Evolutionary conservation across 2,888 invertebrate genomes (phyloP).

Genomic region (Papilio elwesi): DNA sequence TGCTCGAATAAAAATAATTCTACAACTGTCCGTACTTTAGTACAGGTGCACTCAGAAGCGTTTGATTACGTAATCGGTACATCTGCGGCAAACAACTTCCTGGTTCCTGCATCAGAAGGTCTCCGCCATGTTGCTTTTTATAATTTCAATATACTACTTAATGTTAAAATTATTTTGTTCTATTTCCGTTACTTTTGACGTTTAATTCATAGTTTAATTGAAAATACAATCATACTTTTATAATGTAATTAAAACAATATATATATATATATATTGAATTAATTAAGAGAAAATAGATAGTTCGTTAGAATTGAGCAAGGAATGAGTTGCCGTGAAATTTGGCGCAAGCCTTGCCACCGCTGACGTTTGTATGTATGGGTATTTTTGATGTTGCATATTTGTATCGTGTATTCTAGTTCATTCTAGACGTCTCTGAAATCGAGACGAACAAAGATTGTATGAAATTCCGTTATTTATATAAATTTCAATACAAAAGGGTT

Average conservation of each 20-base stretch:
- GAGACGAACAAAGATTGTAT: too few species aligned
- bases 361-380: conserved; percentile 16
- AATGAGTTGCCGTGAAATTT: neutral
- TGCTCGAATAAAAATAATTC: too few species aligned
- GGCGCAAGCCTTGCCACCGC: neutral
- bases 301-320: neutral
- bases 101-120: neutral
- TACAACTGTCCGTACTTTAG: too few species aligned
- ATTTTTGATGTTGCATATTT: conserved; percentile 12
- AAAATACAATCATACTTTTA: too few species aligned
- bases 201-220: too few species aligned
- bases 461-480: too few species aligned
- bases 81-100: conserved; percentile 4
- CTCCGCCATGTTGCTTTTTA: conserved; percentile 1
- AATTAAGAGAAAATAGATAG: too few species aligned
- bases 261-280: too few species aligned
- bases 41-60: neutral
- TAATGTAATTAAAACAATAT: too few species aligned
- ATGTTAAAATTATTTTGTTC: too few species aligned
- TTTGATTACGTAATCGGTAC: conserved; percentile 10
- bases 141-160: neutral
- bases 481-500: too few species aligned
- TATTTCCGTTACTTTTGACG: too few species aligned
- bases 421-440: neutral
- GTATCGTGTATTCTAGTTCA: neutral